Base-by-base conservation (phyloP, 2,797 vertebrate species). In the Sphaeramia orbicularis region DNA sequence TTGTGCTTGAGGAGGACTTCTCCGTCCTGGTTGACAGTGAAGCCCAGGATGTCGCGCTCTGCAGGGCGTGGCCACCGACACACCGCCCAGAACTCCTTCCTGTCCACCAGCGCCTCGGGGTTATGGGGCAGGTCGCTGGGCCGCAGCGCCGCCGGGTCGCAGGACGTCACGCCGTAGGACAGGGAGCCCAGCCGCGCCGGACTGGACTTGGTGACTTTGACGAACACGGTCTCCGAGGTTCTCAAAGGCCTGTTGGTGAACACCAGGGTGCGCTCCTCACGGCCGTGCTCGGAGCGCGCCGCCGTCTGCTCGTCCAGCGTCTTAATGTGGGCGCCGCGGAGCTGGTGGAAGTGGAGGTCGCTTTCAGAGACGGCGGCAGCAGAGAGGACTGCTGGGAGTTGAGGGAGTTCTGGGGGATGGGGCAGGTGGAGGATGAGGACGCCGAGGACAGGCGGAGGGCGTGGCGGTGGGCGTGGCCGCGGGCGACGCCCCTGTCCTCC, bases 41-140 rank as follows among this genome's bases (percentile, higher is more conserved):
- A 96, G 44, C 98, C 97, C 82, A 99, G 90, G 87, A 99, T 98
- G 90, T 99, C 98, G 15, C 95, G 0, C 96, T 97, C 78, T 98
- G 97, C 42, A 99, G 95, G 96, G 94, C 7, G 96, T 95, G 0
- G 96, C 91, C 15, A 97, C 96, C 96, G 94, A 81, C 97, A 96
- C 80, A 99, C 96, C 0, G 96, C 98, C 98, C 98, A 99, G 80
- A 99, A 98, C 86, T 99, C 98, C 83, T 99, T 97, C 71, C 98
- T 91, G 92, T 99, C 97, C 0, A 97, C 96, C 85, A 99, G 90
- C 4, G 97, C 96, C 78, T 99, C 97, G 0, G 97, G 96, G 45
- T 96, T 97, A 61, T 96, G 96, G 15, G 98, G 97, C 47, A 99
- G 91, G 89, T 99, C 98, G 0, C 96, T 95, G 11, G 96, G 97